Evolutionary conservation across 2,888 invertebrate species (phyloP), one percentile per base, ranked within the genome.

Genomic region (Harpalus rufipes): DNA sequence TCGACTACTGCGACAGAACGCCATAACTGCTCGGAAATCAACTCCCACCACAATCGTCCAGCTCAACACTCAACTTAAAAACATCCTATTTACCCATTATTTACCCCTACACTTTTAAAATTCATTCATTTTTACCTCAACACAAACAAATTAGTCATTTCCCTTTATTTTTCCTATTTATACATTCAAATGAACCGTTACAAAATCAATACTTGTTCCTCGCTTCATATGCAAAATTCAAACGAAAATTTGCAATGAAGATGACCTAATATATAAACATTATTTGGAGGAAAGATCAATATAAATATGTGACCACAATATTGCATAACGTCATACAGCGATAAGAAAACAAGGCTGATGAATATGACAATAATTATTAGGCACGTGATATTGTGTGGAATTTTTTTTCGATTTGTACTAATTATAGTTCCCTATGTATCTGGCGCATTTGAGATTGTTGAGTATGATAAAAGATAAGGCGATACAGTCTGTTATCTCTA

Each of bases 11-110:
- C 18, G 68, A 56, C 72, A 56, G 58, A 72, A 81, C 51, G 81
- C 81, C 56, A 68, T 63, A 74, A 82, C 72, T 74, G 39, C 82
- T 56, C 51, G 12, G 41, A 25, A 74, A 59, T 65, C 12, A 80
- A n/a, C 59, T 58, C 80, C 21, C 8, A 56, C 16, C 39, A 25
- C 56, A 82, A 1, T 74, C 10, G 58, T 16, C 59, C 74, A 74
- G 59, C 32, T 59, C 18, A 44, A 51, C 12, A 63, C 25, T 81
- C 21, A 16, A 18, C 56, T 10, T 51, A 51, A 51, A 44, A 76
- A 76, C 21, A n/a, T 16, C 18, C 18, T 12, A 12, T 12, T 51
- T 12, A 51, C 10, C 44, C n/a, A n/a, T n/a, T n/a, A n/a, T n/a
- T n/a, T n/a, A n/a, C n/a, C 12, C 21, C 10, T 63, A 7, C 18